Conservation (phyloP, 2,113 vertebrate genomes). For the Rhabdornis inornatus region DNA sequence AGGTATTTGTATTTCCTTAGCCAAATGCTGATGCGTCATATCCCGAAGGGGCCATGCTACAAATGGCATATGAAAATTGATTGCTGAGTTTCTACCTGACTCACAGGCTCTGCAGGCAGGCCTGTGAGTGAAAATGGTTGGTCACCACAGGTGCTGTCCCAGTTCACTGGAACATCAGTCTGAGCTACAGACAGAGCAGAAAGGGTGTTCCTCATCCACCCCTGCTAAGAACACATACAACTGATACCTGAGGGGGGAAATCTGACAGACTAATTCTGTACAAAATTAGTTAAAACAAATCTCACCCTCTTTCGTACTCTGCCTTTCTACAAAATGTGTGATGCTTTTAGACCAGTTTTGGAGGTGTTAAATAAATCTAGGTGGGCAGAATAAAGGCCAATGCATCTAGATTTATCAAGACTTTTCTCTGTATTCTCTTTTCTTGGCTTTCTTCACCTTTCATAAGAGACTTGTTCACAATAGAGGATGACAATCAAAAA, state of each 20-base stretch:
- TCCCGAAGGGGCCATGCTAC: neutral
- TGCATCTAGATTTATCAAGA: neutral
- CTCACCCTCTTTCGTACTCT: neutral
- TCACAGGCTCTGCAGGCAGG: neutral
- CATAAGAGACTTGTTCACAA: neutral
- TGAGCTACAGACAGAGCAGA: neutral
- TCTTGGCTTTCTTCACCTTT: neutral
- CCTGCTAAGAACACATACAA: neutral
- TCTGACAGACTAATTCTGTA: neutral
- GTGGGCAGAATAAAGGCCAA: neutral
- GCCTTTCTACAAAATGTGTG: neutral
- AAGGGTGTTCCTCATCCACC: neutral
- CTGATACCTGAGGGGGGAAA: neutral
- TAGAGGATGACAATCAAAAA: neutral
- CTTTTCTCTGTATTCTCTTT: neutral
- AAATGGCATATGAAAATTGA: neutral
- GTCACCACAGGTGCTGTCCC: rapidly evolving
- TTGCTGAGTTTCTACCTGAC: neutral
- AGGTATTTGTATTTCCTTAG: neutral
- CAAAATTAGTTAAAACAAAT: neutral
- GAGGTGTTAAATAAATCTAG: neutral
- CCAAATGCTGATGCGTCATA: neutral
- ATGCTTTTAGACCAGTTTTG: neutral
- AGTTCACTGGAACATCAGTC: neutral
- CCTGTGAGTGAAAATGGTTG: neutral